These are phyloP conservation scores for Caenorhabditis sp. DNA, from an alignment of 2,888 invertebrate genomes.

Conservation along the genomic window DNA sequence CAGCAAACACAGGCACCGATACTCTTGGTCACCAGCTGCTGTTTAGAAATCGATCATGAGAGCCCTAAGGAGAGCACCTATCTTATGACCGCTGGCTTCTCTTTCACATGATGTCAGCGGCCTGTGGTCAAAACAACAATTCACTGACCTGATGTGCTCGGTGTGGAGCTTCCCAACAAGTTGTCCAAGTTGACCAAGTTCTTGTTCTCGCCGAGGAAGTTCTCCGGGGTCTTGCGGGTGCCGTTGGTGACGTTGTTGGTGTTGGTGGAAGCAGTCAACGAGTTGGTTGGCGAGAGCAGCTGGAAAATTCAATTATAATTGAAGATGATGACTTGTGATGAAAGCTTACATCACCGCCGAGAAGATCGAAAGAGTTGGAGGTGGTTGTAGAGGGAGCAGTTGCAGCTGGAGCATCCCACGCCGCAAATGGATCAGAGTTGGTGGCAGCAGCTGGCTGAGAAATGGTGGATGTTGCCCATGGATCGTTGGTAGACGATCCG, in stretches of 20 bases:
- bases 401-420: slow-evolving; percentile 82
- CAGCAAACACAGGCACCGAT: not conserved
- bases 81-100: not conserved
- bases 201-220: slow-evolving; percentile 97
- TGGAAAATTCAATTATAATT: slow-evolving; percentile 20
- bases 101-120: not conserved
- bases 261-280: slow-evolving; percentile 5
- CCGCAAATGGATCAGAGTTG: slow-evolving; percentile 74
- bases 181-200: slow-evolving; percentile 97
- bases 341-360: slow-evolving; percentile 58
- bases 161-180: slow-evolving; percentile 88
- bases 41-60: not conserved
- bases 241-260: slow-evolving; percentile 35
- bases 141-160: slow-evolving; percentile 64
- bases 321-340: not conserved
- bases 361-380: slow-evolving; percentile 36
- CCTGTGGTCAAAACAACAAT: too few species aligned
- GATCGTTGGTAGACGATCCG: slow-evolving; percentile 79
- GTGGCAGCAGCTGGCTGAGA: slow-evolving; percentile 7
- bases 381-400: slow-evolving; percentile 34
- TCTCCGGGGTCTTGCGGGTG: slow-evolving; percentile 90
- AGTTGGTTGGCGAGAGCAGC: slow-evolving; percentile 59
- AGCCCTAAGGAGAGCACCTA: not conserved
- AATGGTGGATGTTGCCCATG: slow-evolving; percentile 81
- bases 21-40: slow-evolving; percentile 8